Conservation (phyloP, 1,140 invertebrate species). For the Drosophila pseudoobscura region DNA sequence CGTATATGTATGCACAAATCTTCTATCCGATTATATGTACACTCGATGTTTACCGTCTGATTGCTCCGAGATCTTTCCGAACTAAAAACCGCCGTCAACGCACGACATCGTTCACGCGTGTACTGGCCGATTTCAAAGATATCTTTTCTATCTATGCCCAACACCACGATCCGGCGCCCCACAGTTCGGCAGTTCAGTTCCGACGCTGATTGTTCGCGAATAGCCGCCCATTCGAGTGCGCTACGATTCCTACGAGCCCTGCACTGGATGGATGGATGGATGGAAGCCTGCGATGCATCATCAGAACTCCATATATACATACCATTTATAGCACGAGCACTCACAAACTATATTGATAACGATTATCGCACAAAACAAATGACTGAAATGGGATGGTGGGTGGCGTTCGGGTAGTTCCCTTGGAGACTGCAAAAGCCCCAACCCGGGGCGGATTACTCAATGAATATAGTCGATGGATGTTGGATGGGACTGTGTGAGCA, state of each 20-base stretch:
- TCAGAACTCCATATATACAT: neutral
- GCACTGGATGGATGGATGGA: conserved; percentile 3
- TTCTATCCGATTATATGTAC: conserved; percentile 27
- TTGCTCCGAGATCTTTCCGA: conserved; percentile 56
- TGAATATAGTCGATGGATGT: conserved; percentile 43
- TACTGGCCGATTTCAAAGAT: conserved; percentile 62
- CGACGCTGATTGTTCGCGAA: conserved; percentile 5
- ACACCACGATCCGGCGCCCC: conserved; percentile 9
- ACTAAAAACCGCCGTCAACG: conserved; percentile 69
- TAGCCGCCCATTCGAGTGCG: conserved; percentile 5
- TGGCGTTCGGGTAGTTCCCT: conserved; percentile 13
- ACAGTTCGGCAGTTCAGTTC: no score
- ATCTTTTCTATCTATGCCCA: conserved; percentile 1
- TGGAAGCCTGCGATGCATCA: conserved; percentile 1
- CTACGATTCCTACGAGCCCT: neutral
- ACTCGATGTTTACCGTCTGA: conserved; percentile 37
- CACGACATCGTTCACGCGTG: conserved; percentile 78
- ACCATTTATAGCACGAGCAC: neutral
- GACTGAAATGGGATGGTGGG: neutral
- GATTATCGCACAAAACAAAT: conserved; percentile 21
- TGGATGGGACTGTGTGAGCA: neutral
- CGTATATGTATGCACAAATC: conserved; percentile 31
- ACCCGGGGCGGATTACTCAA: conserved; percentile 52
- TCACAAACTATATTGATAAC: conserved; percentile 55
- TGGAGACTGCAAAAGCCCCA: conserved; percentile 17